Evolutionary conservation across 2,113 vertebrate species (phyloP).

Genomic region (Acrocephalus arundinaceus): DNA sequence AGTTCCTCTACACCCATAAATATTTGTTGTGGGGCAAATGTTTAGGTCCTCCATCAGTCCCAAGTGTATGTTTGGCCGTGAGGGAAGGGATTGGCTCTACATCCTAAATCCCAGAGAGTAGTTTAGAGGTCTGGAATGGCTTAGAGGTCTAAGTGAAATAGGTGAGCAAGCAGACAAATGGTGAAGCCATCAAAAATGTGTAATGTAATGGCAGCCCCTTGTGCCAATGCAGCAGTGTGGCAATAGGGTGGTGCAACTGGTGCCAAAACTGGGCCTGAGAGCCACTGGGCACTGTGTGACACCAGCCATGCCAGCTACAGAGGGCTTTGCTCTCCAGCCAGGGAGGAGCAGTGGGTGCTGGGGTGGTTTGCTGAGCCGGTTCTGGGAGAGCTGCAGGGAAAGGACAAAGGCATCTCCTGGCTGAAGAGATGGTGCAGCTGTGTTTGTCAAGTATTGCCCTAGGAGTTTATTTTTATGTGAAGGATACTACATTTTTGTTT

Average conservation of each 20-base stretch:
- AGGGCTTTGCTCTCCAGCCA: neutral
- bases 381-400: neutral
- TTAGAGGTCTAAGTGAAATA: neutral
- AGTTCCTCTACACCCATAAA: neutral
- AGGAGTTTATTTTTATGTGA: neutral
- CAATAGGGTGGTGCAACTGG: accelerated
- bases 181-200: neutral
- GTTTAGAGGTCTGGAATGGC: neutral
- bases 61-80: accelerated
- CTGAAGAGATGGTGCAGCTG: neutral
- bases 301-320: accelerated
- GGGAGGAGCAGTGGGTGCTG: neutral
- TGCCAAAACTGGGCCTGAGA: neutral
- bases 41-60: neutral
- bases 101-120: neutral
- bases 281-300: accelerated
- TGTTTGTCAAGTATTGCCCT: neutral
- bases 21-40: accelerated
- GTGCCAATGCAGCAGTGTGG: accelerated
- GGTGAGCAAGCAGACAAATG: neutral
- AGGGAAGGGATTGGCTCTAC: neutral
- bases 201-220: neutral
- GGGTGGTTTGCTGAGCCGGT: accelerated
- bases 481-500: neutral
- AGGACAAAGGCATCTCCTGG: neutral